Conservation (phyloP, 2,888 invertebrate genomes). For the Crocallis elinguaria region DNA sequence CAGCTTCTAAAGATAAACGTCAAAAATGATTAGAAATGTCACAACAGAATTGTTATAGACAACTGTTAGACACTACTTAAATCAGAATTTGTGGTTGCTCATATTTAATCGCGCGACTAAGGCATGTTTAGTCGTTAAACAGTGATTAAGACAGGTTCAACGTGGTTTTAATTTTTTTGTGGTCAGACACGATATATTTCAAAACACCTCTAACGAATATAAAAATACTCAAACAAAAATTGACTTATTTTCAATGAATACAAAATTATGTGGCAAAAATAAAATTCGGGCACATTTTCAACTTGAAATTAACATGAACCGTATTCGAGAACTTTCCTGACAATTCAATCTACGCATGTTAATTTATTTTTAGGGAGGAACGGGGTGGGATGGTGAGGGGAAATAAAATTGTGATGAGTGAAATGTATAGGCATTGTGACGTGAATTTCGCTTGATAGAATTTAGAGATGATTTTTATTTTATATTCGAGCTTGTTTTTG, state of each 20-base stretch:
- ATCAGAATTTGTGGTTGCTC: too few species aligned
- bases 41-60: too few species aligned
- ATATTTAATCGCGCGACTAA: too few species aligned
- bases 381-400: constrained; percentile 8
- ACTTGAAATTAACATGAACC: constrained; percentile 52
- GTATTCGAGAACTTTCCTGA: constrained; percentile 45
- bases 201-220: not conserved
- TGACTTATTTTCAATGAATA: constrained; percentile 14
- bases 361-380: constrained; percentile 52
- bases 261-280: constrained; percentile 3
- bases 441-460: not conserved
- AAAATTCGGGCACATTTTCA: constrained; percentile 21
- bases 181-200: too few species aligned
- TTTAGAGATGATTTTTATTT: constrained; percentile 2
- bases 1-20: too few species aligned
- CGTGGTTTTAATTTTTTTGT: too few species aligned
- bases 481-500: too few species aligned
- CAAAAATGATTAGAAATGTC: too few species aligned
- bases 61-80: too few species aligned
- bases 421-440: constrained; percentile 26
- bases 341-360: constrained; percentile 64
- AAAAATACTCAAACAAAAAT: not conserved
- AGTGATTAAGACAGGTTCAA: too few species aligned
- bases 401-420: constrained; percentile 7
- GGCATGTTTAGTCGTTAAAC: too few species aligned